These are phyloP conservation scores for Leguminivora glycinivorella DNA, from an alignment of 1,140 invertebrate genomes.

Conservation along the genomic window DNA sequence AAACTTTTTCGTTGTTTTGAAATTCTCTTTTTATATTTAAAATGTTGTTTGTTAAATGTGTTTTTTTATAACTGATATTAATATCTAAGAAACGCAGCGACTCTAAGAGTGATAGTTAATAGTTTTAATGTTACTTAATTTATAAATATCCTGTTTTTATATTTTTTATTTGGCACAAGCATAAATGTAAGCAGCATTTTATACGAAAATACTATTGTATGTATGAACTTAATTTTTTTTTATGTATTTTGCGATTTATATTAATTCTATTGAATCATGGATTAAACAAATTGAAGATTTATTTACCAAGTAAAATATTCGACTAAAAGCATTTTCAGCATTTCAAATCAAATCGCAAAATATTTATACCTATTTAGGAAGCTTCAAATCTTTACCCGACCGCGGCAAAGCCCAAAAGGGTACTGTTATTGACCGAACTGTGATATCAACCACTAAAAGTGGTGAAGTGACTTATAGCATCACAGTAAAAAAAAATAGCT, in stretches of 20 bases:
- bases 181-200: not conserved
- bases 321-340: conserved; percentile 5
- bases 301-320: not conserved
- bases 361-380: not conserved
- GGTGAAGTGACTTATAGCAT: conserved; percentile 19
- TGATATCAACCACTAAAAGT: conserved; percentile 14
- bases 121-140: conserved; percentile 20
- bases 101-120: conserved; percentile 1
- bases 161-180: conserved; percentile 10
- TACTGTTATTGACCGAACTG: conserved; percentile 15
- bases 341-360: not conserved
- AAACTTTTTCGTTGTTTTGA: not conserved
- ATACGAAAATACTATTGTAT: conserved; percentile 4
- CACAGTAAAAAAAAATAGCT: conserved; percentile 6
- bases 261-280: too few relatives aligned
- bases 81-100: conserved; percentile 22
- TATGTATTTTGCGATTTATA: not conserved
- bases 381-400: not conserved
- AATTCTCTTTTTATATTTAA: not conserved
- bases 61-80: conserved; percentile 1
- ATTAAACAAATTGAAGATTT: too few relatives aligned
- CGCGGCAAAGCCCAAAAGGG: not conserved
- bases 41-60: not conserved
- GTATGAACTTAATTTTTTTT: not conserved
- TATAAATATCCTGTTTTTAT: conserved; percentile 9